These are phyloP conservation scores for Catajapyx aquilonaris DNA, from an alignment of 1,140 invertebrate genomes.

Conservation along the genomic window DNA sequence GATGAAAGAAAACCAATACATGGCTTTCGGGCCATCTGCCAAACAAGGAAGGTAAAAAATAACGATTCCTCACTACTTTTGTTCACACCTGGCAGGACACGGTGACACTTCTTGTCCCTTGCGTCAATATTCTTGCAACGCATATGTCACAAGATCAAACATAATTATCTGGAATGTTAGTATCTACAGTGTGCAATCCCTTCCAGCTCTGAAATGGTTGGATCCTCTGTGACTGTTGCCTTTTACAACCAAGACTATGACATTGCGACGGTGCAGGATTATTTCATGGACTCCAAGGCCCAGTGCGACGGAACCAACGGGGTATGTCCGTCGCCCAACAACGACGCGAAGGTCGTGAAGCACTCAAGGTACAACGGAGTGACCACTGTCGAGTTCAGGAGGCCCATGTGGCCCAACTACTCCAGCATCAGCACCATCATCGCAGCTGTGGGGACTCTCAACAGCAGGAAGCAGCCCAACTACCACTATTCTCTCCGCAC, in stretches of 20 bases:
- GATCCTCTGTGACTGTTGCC: conserved; percentile 62
- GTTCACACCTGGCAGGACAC: too few species aligned
- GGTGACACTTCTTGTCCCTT: too few species aligned
- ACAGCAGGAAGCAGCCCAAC: conserved; percentile 54
- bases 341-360: conserved; percentile 50
- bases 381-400: conserved; percentile 54
- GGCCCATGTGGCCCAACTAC: conserved; percentile 46
- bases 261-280: conserved; percentile 57
- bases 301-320: conserved; percentile 39
- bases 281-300: conserved; percentile 58
- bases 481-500: conserved; percentile 35
- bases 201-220: conserved; percentile 31
- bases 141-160: too few species aligned
- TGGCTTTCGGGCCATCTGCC: conserved; percentile 67
- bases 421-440: conserved; percentile 52
- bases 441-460: conserved; percentile 69
- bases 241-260: conserved; percentile 47
- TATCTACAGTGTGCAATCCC: too few species aligned
- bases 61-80: too few species aligned
- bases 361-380: conserved; percentile 55
- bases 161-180: too few species aligned
- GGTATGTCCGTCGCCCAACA: conserved; percentile 63
- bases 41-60: conserved; percentile 36
- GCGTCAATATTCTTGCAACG: too few species aligned
- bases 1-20: conserved; percentile 63